A percentile compares a stretch with the other conserved stretches of the same genome.
phyloP scores from a whole-genome alignment of 92 coral and sea anemone genomes.

The Plumapathes pennacea region DNA sequence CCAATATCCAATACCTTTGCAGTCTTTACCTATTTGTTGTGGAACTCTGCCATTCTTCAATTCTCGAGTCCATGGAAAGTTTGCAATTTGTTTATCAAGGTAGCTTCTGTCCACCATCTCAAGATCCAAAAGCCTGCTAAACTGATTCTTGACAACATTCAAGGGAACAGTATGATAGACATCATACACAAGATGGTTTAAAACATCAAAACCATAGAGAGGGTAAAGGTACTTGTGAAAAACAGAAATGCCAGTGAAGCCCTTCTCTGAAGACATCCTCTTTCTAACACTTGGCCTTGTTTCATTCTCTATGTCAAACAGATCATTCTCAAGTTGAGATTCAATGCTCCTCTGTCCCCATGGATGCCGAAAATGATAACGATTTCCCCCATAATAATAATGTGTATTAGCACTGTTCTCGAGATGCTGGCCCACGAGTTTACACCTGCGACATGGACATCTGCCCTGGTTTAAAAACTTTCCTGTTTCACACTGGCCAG shows the following conservation, averaged over 20 bases:
- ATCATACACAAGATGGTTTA: conserved; percentile 49
- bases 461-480: conserved; percentile 67
- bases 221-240: conserved; percentile 57
- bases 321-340: conserved; percentile 7
- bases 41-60: conserved; percentile 30
- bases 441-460: conserved; percentile 61
- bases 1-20: conserved; percentile 69
- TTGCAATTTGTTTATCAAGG: conserved; percentile 43
- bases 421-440: conserved; percentile 42
- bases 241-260: conserved; percentile 54
- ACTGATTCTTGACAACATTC: conserved; percentile 64
- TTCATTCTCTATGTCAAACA: conserved; percentile 65
- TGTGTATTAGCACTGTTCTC: conserved; percentile 52
- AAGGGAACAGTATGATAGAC: conserved; percentile 50
- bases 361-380: conserved; percentile 43
- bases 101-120: conserved; percentile 35
- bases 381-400: conserved; percentile 65
- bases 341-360: conserved; percentile 50
- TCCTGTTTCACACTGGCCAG: conserved; percentile 63
- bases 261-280: conserved; percentile 53
- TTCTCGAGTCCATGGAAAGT: conserved; percentile 69
- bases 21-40: conserved; percentile 14
- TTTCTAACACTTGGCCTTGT: conserved; percentile 45
- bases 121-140: conserved; percentile 28
- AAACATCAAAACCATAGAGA: conserved; percentile 61